phyloP scores from a whole-genome alignment of 2,113 vertebrate genomes.

The Platanista minor region DNA sequence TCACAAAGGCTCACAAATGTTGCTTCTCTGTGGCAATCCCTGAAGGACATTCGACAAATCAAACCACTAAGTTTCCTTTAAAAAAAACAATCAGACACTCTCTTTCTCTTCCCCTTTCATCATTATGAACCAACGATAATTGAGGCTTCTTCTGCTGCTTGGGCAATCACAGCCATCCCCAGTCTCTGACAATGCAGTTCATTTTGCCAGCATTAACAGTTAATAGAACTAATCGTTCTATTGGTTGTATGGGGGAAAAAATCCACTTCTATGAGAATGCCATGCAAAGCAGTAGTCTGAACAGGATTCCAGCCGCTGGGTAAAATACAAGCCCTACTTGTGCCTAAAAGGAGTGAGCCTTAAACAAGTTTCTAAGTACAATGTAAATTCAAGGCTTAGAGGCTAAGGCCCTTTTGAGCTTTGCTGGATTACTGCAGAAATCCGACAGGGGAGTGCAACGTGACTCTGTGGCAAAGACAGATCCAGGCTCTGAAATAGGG shows the following conservation, averaged over 20 bases:
- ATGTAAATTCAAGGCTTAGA: not conserved
- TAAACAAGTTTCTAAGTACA: not conserved
- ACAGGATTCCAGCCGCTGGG: not conserved
- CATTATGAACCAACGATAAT: slow-evolving; percentile 70
- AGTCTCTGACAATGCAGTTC: slow-evolving; percentile 61
- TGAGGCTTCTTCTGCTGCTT: slow-evolving; percentile 65
- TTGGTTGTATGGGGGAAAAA: slow-evolving; percentile 49
- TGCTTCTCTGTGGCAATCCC: slow-evolving; percentile 68
- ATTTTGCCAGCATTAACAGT: slow-evolving; percentile 66
- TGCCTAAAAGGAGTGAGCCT: not conserved
- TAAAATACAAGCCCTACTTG: not conserved
- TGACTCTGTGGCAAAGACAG: not conserved
- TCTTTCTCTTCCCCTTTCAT: slow-evolving; percentile 68
- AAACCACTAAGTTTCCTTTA: slow-evolving; percentile 70
- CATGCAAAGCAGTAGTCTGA: slow-evolving; percentile 19
- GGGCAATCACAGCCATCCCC: not conserved
- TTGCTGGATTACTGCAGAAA: not conserved
- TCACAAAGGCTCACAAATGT: slow-evolving; percentile 74
- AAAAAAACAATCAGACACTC: slow-evolving; percentile 64
- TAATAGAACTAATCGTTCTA: slow-evolving; percentile 63
- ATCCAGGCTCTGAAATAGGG: not conserved
- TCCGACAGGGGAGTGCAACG: not conserved
- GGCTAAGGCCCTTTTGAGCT: not conserved
- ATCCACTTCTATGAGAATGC: slow-evolving; percentile 51
- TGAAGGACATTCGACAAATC: slow-evolving; percentile 61